These are phyloP conservation scores for Whitmania pigra DNA, from an alignment of 1,140 invertebrate genomes.

Conservation along the genomic window DNA sequence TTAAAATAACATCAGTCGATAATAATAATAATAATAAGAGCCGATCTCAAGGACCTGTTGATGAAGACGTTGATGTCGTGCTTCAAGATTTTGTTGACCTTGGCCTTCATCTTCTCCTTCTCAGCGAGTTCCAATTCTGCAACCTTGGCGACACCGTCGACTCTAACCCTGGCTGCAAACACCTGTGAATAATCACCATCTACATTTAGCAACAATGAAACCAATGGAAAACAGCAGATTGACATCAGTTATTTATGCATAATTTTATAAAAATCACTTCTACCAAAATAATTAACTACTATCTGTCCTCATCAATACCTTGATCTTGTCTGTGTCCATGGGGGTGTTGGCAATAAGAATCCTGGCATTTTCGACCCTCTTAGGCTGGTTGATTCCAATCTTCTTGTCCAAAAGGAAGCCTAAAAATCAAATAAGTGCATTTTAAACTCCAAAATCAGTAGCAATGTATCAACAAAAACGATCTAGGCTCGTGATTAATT, in stretches of 20 bases:
- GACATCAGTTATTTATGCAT: not conserved
- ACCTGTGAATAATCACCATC: slow-evolving; percentile 41
- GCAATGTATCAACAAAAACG: slow-evolving; percentile 2
- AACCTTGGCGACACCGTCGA: slow-evolving; percentile 94
- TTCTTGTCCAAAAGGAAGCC: slow-evolving; percentile 94
- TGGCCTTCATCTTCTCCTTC: slow-evolving; percentile 99
- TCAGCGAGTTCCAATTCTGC: slow-evolving; percentile 94
- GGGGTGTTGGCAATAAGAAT: slow-evolving; percentile 99
- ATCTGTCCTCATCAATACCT: slow-evolving; percentile 46
- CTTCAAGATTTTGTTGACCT: slow-evolving; percentile 89
- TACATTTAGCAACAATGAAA: not conserved
- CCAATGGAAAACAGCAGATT: not conserved
- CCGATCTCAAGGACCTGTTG: slow-evolving; percentile 55
- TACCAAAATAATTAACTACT: no score
- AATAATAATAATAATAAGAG: no score
- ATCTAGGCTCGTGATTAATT: no score
- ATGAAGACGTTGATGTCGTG: slow-evolving; percentile 98
- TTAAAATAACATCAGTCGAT: no score
- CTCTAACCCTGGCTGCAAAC: slow-evolving; percentile 93
- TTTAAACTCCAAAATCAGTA: slow-evolving; percentile 16
- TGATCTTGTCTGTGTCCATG: slow-evolving; percentile 99
- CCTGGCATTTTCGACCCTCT: slow-evolving; percentile 75
- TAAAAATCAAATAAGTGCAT: slow-evolving; percentile 31
- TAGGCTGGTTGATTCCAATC: slow-evolving; percentile 76
- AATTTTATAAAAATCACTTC: no score